Evolutionary conservation across 2,797 vertebrate genomes (phyloP).

Genomic region (Okamejei kenojei): DNA sequence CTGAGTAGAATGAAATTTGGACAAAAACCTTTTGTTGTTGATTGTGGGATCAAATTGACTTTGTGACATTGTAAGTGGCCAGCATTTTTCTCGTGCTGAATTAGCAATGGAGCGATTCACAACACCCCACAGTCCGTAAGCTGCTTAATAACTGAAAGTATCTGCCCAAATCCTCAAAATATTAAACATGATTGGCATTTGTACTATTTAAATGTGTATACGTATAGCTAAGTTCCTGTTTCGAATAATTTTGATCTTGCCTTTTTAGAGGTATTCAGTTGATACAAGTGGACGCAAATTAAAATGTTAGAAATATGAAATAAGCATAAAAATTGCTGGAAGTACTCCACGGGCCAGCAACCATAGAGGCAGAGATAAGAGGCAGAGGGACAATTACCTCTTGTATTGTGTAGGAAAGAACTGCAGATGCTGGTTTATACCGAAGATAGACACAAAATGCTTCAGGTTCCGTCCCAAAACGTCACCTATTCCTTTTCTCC

Average conservation of each 20-base stretch:
- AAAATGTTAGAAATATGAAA: neutral
- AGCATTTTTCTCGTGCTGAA: no score
- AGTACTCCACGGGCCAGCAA: neutral
- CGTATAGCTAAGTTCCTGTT: neutral
- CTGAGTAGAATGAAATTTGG: no score
- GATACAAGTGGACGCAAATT: neutral
- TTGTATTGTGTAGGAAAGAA: neutral
- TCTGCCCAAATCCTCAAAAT: neutral
- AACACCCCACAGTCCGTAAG: neutral
- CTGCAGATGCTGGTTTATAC: no score
- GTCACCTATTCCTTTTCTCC: no score
- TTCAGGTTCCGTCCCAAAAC: no score
- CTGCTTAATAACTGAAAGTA: neutral
- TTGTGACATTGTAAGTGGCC: no score
- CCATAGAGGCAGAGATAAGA: neutral
- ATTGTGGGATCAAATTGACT: no score
- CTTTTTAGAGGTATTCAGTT: neutral
- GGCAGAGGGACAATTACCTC: neutral
- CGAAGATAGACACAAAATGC: no score
- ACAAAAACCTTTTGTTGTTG: no score
- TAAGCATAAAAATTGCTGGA: neutral
- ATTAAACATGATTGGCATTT: neutral
- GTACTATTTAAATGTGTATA: neutral
- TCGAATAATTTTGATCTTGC: neutral
- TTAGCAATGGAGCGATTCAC: neutral